These are phyloP conservation scores for Nesospiza acunhae DNA, from an alignment of 2,113 vertebrate genomes.

Conservation along the genomic window DNA sequence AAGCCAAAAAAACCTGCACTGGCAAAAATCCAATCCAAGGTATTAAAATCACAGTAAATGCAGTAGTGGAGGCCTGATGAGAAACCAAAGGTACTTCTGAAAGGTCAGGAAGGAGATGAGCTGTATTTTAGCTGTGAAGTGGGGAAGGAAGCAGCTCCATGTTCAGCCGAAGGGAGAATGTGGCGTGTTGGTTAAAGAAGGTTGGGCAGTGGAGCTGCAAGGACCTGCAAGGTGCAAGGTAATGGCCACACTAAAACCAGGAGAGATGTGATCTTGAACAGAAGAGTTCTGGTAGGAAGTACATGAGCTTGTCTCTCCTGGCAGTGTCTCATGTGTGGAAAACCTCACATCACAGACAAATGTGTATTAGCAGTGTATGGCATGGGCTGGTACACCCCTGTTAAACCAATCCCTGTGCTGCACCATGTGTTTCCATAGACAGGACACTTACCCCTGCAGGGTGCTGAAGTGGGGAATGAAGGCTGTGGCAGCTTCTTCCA, in stretches of 20 bases:
- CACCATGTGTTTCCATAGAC: rapidly evolving
- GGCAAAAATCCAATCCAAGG: not conserved
- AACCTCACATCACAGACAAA: rapidly evolving
- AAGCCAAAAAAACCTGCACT: not conserved
- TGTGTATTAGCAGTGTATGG: not conserved
- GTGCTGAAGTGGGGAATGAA: not conserved
- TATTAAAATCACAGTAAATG: not conserved
- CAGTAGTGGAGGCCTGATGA: not conserved
- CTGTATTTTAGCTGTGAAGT: not conserved
- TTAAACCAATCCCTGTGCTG: not conserved
- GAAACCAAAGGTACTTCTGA: not conserved
- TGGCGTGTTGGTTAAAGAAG: not conserved
- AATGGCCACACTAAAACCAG: rapidly evolving
- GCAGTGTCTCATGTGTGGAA: not conserved
- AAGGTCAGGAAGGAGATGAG: not conserved
- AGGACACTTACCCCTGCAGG: not conserved
- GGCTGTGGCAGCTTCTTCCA: not conserved
- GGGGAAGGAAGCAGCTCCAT: not conserved
- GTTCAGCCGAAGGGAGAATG: rapidly evolving
- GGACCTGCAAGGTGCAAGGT: not conserved
- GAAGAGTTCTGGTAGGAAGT: not conserved
- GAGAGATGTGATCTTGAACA: not conserved
- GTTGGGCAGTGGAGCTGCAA: rapidly evolving
- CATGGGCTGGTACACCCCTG: too few relatives aligned
- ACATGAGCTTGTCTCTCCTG: not conserved